Percentiles rank a stretch among this genome's conserved stretches.
Evolutionary conservation across 2,888 invertebrate species (phyloP).

Genomic region (Pterostichus madidus): DNA sequence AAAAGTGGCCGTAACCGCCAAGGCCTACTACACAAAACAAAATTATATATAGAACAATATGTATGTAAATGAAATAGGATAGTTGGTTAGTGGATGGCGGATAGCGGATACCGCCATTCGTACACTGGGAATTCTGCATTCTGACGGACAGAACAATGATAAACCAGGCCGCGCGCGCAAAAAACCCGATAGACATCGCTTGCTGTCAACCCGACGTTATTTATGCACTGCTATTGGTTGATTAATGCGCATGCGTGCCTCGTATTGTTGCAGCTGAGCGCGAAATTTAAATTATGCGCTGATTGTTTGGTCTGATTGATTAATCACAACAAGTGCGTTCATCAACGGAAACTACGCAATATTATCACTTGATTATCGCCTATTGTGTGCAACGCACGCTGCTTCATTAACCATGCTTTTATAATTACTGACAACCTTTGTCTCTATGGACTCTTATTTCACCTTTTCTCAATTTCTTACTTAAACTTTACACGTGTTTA

Average conservation of each 20-base stretch:
- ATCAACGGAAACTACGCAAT: slow-evolving; percentile 2
- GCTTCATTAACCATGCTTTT: slow-evolving; percentile 28
- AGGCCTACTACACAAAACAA: slow-evolving; percentile 49
- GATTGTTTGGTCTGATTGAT: slow-evolving; percentile 38
- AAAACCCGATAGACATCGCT: slow-evolving; percentile 42
- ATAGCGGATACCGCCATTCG: neutral
- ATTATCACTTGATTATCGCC: slow-evolving; percentile 38
- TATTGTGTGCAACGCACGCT: slow-evolving; percentile 20
- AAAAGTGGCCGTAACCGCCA: slow-evolving; percentile 36
- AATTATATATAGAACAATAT: slow-evolving; percentile 55
- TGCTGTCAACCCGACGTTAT: slow-evolving; percentile 33
- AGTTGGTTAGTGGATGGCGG: neutral
- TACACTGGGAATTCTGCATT: neutral
- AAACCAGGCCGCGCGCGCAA: slow-evolving; percentile 27
- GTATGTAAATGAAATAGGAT: slow-evolving; percentile 53
- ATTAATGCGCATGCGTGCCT: slow-evolving; percentile 52
- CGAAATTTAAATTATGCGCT: slow-evolving; percentile 55
- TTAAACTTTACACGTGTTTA: too few species aligned
- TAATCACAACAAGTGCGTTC: slow-evolving; percentile 10
- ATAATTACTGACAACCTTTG: neutral
- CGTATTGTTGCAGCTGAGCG: slow-evolving; percentile 41
- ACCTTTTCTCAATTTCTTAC: neutral
- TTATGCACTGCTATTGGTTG: slow-evolving; percentile 53
- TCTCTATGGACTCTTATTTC: neutral
- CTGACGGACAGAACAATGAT: slow-evolving; percentile 50